Conservation (phyloP, 1,140 invertebrate species). For the Trichonephila clavipes region DNA sequence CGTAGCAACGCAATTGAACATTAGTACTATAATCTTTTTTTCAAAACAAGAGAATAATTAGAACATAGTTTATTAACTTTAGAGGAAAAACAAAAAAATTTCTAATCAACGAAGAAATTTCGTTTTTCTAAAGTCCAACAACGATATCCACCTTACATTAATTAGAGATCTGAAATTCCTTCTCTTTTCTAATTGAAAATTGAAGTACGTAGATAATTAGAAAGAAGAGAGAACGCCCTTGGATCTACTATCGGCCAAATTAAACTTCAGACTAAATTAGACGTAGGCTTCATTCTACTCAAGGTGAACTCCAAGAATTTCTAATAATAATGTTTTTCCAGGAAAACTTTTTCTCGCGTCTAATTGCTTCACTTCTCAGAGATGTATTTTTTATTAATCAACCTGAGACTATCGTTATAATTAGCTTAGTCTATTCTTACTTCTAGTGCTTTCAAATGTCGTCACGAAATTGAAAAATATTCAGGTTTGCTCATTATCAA, state of each 20-base stretch:
- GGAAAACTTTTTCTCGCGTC: background rate
- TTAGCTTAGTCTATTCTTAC: slow-evolving; percentile 1
- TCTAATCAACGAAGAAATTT: background rate
- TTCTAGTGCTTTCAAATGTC: background rate
- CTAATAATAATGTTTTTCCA: background rate
- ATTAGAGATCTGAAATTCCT: background rate
- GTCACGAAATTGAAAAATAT: background rate
- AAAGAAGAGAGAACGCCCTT: too few species aligned
- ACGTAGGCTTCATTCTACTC: background rate
- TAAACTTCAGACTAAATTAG: background rate
- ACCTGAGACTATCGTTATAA: background rate
- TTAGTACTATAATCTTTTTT: too few species aligned
- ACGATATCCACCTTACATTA: background rate
- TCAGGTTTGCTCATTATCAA: background rate
- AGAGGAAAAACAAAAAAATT: background rate
- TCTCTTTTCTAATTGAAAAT: background rate
- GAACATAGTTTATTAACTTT: background rate
- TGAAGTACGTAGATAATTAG: too few species aligned
- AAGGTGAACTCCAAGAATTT: background rate
- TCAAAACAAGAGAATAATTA: background rate
- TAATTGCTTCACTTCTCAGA: background rate
- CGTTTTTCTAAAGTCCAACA: background rate
- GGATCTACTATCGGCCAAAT: background rate
- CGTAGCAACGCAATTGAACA: too few species aligned
- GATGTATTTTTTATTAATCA: slow-evolving; percentile 1